Base-by-base conservation (phyloP, 2,888 invertebrate genomes). In the Candidula unifasciata region DNA sequence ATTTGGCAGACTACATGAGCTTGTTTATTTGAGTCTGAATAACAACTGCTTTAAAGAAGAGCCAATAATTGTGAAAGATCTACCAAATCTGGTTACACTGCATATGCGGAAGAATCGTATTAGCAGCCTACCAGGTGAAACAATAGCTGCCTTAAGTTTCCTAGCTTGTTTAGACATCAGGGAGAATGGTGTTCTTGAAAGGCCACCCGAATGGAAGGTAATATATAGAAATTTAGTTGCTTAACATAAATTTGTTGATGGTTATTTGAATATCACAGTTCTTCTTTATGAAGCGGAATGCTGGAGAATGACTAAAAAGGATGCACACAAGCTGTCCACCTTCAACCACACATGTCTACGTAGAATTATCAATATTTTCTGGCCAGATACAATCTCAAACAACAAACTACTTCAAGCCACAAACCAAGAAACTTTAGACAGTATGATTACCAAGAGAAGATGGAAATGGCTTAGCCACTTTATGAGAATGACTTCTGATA, bases 121-220 rank as follows among this genome's bases (percentile, higher is more conserved):
- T 18, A 84, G 76, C 8, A 81, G 71, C n/a, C 87, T 93, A 6
- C 80, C 87, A 57, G 93, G 92, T 88, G 91, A 92, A 82, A 89
- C 89, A n/a, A 85, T 93, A 8, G 82, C 92, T 37, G 91, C 89
- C 10, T 86, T 93, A 60, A 88, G 91, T 5, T 89, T 90, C 54
- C 88, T 93, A 5, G 89, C 89, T n/a, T 91, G 90, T 77, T 89
- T 93, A 88, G 93, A 93, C 88, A 88, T 93, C 35, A 87, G 93
- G 84, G 91, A 93, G 66, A 93, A 92, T 82, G 79, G 80, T n/a
- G 88, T 93, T 21, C 77, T 84, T 8, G 86, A 87, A n/a, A 90
- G 90, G 73, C 93, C 92, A n/a, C 82, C 85, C 8, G 91, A 92
- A 80, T 93, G 92, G 93, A 92, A 92, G 91, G 93, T 92, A 88